These are phyloP conservation scores for Gobio occitaniae DNA, from an alignment of 2,797 vertebrate species.

Conservation along the genomic window DNA sequence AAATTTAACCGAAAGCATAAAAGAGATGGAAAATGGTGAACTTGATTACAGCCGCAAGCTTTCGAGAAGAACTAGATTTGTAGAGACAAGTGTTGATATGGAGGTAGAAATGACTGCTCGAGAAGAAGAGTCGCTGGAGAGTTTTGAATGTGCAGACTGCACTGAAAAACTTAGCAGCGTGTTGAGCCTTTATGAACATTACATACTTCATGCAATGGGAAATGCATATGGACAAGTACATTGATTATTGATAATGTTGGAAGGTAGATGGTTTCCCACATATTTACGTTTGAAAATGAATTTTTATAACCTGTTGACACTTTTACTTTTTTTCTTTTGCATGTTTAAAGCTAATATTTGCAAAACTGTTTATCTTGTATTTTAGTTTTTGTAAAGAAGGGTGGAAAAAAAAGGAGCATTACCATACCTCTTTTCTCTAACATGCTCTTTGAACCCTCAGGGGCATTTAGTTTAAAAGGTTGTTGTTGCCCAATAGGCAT, in stretches of 20 bases:
- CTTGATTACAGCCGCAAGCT: not conserved
- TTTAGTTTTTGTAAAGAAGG: too few species aligned
- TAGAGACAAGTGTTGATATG: constrained; percentile 16
- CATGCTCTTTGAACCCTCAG: constrained; percentile 7
- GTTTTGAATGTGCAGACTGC: constrained; percentile 62
- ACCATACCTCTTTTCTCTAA: not conserved
- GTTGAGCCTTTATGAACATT: constrained; percentile 61
- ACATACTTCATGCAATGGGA: constrained; percentile 63
- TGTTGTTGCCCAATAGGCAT: not conserved
- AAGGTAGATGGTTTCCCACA: not conserved
- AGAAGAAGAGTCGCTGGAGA: constrained; percentile 19
- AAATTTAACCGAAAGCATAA: not conserved
- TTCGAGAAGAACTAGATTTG: constrained; percentile 21
- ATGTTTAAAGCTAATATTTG: not conserved
- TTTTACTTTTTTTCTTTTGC: not conserved
- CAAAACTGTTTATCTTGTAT: not conserved
- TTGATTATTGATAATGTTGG: not conserved
- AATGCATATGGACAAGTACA: constrained; percentile 37
- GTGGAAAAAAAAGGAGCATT: not conserved
- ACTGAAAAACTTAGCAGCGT: constrained; percentile 52
- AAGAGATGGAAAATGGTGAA: not conserved
- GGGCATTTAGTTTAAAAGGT: not conserved
- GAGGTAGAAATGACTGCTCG: constrained; percentile 5
- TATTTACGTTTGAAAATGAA: constrained; percentile 2
- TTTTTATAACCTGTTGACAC: not conserved